Percentiles rank a stretch among this genome's conserved stretches.
These are phyloP conservation scores for Stegana nigrithorax DNA, from an alignment of 2,888 invertebrate species.

Conservation along the genomic window DNA sequence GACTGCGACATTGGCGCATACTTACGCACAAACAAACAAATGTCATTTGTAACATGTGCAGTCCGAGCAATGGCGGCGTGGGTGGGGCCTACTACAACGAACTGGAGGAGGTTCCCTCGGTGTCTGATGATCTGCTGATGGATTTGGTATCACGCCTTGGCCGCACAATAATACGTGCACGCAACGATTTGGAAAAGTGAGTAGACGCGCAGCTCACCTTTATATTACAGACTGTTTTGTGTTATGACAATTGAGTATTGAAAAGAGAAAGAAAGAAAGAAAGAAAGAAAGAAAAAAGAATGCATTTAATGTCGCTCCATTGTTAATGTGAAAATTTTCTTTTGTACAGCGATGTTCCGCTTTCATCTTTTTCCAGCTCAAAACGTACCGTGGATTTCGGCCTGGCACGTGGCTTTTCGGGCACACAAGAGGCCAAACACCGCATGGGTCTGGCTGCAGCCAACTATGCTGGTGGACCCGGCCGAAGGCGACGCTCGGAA, in stretches of 20 bases:
- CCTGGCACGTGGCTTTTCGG: slow-evolving; percentile 87
- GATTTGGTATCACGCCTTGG: slow-evolving; percentile 82
- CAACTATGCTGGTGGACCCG: slow-evolving; percentile 89
- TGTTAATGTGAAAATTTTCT: not conserved
- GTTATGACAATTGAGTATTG: not conserved
- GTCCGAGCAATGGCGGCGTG: slow-evolving; percentile 55
- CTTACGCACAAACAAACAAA: not conserved
- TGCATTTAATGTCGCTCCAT: not conserved
- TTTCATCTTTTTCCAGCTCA: slow-evolving; percentile 71
- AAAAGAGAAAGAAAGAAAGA: not conserved
- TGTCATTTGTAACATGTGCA: slow-evolving; percentile 24
- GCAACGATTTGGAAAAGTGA: slow-evolving; percentile 85
- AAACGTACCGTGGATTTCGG: slow-evolving; percentile 91
- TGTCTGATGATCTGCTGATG: slow-evolving; percentile 80
- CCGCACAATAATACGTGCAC: slow-evolving; percentile 80
- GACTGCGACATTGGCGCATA: slow-evolving; percentile 36
- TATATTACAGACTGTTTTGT: no score
- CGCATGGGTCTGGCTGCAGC: slow-evolving; percentile 91
- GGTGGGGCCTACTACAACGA: slow-evolving; percentile 71
- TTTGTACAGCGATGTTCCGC: slow-evolving; percentile 14
- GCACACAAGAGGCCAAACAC: slow-evolving; percentile 90
- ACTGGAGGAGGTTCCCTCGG: slow-evolving; percentile 81
- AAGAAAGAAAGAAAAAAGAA: not conserved
- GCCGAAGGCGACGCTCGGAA: slow-evolving; percentile 83
- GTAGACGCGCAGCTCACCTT: slow-evolving; percentile 64